Evolutionary conservation across 37 sponge, comb jelly and placozoan species (phyloP), one percentile per base, ranked within the genome.

Genomic region (Agelas oroides): DNA sequence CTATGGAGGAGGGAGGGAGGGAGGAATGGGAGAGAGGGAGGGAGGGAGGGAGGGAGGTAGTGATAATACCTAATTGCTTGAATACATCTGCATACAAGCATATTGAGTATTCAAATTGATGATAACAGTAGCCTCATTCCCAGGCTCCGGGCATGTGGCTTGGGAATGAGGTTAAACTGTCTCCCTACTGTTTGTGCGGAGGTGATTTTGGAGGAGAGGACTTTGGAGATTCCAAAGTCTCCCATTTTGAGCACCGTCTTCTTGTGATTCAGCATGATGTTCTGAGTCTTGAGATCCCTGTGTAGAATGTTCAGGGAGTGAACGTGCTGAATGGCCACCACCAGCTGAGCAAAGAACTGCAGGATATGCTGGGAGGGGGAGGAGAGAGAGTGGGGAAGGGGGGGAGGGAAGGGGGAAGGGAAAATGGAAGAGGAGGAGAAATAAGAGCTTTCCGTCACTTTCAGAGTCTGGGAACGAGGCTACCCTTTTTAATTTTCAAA

Each of bases 161-260:
- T n/a, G 8, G 46, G 46, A 8, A 12, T 46, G 46, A 8, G 46
- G 8, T 46, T 12, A 46, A 46, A 46, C 8, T 69, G 46, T 8
- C 46, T 23, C 5, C 92, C 30, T 77, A 95, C 96, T 30, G 96
- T 90, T 18, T 93, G 70, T 17, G 96, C 96, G 25, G 90, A 89
- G 11, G 94, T 95, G 30, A 87, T 95, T 72, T 95, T 95, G 81
- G 85, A 93, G 77, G 89, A 89, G 65, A 95, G 94, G 5, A 95
- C 96, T 70, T 95, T 95, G 0, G 95, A 89, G 67, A 95, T 95
- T 0, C 96, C 96, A 83, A 95, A 95, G 58, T 95, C 96, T 19
- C 96, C 95, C 19, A 95, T 87, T 69, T 95, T 95, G 30, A 93
- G 82, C 21, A 95, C 88, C 18, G 35, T 90, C 70, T 77, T 89